phyloP scores from a whole-genome alignment of 2,797 vertebrate genomes.

The Sebastolobus alascanus region DNA sequence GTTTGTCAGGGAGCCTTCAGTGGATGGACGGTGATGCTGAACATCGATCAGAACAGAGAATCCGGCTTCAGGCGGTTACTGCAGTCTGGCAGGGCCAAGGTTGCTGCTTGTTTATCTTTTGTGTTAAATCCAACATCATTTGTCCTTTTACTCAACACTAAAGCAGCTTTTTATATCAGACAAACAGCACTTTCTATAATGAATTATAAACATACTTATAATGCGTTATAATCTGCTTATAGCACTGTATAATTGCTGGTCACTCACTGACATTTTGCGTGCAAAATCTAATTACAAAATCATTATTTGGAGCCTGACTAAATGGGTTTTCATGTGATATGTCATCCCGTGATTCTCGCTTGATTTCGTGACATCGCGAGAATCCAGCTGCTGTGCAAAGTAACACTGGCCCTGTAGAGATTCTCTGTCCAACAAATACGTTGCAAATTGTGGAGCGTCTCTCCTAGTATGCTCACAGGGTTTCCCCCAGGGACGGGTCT shows the following conservation, averaged over 20 bases:
- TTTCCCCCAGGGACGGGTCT: neutral
- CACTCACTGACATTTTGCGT: too few relatives aligned
- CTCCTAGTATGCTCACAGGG: neutral
- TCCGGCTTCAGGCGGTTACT: constrained; percentile 95
- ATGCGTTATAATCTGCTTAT: neutral
- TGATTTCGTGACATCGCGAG: too few relatives aligned
- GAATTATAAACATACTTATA: neutral
- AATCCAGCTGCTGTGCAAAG: too few relatives aligned
- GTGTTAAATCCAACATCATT: neutral
- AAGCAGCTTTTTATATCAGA: neutral
- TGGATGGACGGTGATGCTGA: constrained; percentile 96
- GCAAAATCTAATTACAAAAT: too few relatives aligned
- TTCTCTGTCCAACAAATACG: neutral
- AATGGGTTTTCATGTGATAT: too few relatives aligned
- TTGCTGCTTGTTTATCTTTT: constrained; percentile 54
- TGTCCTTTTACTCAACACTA: neutral
- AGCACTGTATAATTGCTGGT: neutral
- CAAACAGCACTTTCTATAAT: neutral
- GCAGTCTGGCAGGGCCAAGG: constrained; percentile 96
- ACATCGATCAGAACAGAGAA: constrained; percentile 94
- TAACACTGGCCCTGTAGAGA: neutral
- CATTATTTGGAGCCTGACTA: too few relatives aligned
- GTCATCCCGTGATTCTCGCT: too few relatives aligned
- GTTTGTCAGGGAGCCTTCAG: constrained; percentile 93
- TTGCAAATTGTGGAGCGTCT: neutral